Conservation (phyloP, 2,113 vertebrate species). For the Bungarus multicinctus region DNA sequence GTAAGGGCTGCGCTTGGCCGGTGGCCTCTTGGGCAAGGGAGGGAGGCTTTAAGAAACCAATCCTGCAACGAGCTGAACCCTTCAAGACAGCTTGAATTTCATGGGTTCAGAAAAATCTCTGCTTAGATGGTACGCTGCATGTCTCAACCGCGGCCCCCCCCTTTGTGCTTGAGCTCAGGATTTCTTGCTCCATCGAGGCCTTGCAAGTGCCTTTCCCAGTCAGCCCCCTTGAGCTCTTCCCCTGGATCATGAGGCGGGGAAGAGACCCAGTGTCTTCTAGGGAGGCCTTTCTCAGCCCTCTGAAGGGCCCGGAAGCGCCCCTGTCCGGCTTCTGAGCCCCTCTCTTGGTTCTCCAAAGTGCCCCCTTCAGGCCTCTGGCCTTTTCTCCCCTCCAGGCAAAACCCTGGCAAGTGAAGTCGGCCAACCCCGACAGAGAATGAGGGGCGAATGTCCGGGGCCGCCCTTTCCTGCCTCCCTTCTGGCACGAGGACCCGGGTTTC, state of each 20-base stretch:
- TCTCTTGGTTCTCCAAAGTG: not conserved
- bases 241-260: not conserved
- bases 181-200: not conserved
- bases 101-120: not conserved
- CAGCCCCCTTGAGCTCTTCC: not conserved
- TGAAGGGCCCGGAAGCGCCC: not conserved
- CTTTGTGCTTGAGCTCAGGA: not conserved
- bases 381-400: conserved; percentile 53
- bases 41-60: not conserved
- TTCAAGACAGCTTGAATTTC: not conserved
- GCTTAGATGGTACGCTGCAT: fast-evolving
- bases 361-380: not conserved
- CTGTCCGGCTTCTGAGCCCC: not conserved
- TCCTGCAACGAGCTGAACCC: not conserved
- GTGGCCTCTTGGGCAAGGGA: not conserved
- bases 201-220: not conserved
- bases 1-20: conserved; percentile 21
- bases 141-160: not conserved
- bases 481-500: not conserved
- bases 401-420: conserved; percentile 29
- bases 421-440: conserved; percentile 49
- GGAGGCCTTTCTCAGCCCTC: not conserved
- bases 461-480: fast-evolving
- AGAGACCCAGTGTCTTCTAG: not conserved
- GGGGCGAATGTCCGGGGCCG: too few species aligned